Base-by-base conservation (phyloP, 1,140 invertebrate species). In the Papilio polyxenes region DNA sequence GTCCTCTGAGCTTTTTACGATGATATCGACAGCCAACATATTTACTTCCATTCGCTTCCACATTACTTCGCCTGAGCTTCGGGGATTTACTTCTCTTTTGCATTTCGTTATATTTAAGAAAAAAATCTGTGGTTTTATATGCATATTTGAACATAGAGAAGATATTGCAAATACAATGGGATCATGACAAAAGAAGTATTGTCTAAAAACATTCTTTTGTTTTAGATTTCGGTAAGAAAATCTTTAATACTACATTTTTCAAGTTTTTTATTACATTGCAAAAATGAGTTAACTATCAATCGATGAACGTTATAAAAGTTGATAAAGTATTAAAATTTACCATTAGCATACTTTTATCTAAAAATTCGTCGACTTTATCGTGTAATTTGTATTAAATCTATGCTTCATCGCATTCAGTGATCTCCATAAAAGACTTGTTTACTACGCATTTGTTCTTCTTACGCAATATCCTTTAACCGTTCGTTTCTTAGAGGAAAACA, bases 71-170 rank as follows among this genome's bases (percentile, higher is more conserved):
- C 62, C 17, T 15, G 65, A 72, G 65, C 65, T 31, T 23, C 23
- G 23, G 5, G 65, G 65, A 72, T 72, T 72, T 72, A 72, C 23
- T 72, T 65, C 10, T 65, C 23, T 65, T 72, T 37, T 72, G 31
- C 65, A 72, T 72, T 72, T 37, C 31, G 20, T 37, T 37, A 15
- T 15, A 17, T 13, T 15, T 13, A 17, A n/a, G n/a, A n/a, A n/a
- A 31, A 69, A 11, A 69, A 37, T 72, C 31, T 40, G 31, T 72
- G 65, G 31, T 72, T 72, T 37, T 31, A 23, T 23, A 20, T 65
- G 62, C 9, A 65, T 72, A 37, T 37, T 17, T 72, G 13, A 13
- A 8, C 0, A 10, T 53, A 53, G 23, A 53, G 3, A 62, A 23
- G 20, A 65, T 23, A 4, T 11, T 69, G 31, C 65, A 69, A 37